Percentiles rank a stretch among this genome's conserved stretches.
phyloP scores from a whole-genome alignment of 2,888 invertebrate genomes.

The Agelastica alni region DNA sequence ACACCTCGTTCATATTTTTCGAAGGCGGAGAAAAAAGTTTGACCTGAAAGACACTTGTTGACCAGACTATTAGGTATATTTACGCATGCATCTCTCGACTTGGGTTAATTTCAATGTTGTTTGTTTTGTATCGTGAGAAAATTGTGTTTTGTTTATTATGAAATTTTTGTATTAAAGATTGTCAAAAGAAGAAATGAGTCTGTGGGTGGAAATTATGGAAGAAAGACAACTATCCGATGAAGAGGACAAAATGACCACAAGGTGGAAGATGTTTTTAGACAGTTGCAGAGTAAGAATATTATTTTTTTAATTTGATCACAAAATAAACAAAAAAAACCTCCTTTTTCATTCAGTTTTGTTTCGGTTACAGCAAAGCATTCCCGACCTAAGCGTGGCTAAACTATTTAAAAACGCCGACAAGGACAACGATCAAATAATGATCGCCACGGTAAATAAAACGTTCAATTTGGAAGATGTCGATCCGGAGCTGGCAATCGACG shows the following conservation, averaged over 20 bases:
- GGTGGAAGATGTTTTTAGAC: constrained; percentile 59
- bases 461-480: constrained; percentile 61
- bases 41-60: no score
- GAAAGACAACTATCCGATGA: constrained; percentile 29
- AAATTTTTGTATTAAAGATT: no score
- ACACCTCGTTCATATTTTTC: no score
- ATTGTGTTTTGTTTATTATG: no score
- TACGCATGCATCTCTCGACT: no score
- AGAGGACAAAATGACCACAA: constrained; percentile 39
- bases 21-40: no score
- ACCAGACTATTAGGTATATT: no score
- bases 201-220: constrained; percentile 44
- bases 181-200: constrained; percentile 34
- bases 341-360: no score
- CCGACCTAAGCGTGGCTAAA: constrained; percentile 37
- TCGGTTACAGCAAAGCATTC: constrained; percentile 42
- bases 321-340: no score
- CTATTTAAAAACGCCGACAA: constrained; percentile 34
- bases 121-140: no score
- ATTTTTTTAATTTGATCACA: no score
- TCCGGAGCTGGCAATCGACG: constrained; percentile 63
- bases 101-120: no score
- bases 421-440: constrained; percentile 46
- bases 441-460: constrained; percentile 59
- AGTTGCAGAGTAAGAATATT: constrained; percentile 54